A percentile compares a stretch with the other conserved stretches of the same genome.
These are phyloP conservation scores for Prunella fulvescens DNA, from an alignment of 2,113 vertebrate species.

Conservation along the genomic window DNA sequence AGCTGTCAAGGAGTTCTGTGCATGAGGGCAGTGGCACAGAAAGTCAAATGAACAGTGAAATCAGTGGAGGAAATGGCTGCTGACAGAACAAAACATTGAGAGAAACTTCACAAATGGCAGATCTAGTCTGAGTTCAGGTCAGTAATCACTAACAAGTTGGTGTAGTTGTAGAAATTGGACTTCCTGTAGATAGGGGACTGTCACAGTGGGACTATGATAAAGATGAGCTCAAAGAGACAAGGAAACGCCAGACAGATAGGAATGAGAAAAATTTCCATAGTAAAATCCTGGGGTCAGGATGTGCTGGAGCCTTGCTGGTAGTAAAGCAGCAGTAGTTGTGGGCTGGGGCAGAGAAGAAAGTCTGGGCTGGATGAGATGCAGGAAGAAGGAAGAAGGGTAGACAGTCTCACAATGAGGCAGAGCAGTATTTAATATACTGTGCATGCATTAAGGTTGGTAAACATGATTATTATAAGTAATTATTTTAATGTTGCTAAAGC, in stretches of 20 bases:
- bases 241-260: conserved; percentile 28
- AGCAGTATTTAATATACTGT: background rate
- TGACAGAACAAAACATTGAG: conserved; percentile 19
- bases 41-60: conserved; percentile 37
- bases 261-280: conserved; percentile 65
- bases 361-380: background rate
- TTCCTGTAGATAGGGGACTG: conserved; percentile 23
- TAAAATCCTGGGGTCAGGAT: conserved; percentile 64
- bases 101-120: conserved; percentile 29
- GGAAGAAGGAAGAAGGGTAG: background rate
- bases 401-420: background rate
- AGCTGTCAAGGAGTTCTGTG: conserved; percentile 4
- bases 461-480: background rate
- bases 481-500: background rate
- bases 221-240: conserved; percentile 45
- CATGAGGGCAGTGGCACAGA: background rate
- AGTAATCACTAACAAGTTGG: conserved; percentile 7
- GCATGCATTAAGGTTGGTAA: background rate
- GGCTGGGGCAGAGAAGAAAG: conserved; percentile 8
- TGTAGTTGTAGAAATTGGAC: background rate
- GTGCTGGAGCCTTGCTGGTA: conserved; percentile 57
- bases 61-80: background rate
- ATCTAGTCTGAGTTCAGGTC: background rate
- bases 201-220: conserved; percentile 40
- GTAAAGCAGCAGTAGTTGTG: conserved; percentile 54